Conservation (phyloP, 2,113 vertebrate species). For the Ceyx cyanopectus region DNA sequence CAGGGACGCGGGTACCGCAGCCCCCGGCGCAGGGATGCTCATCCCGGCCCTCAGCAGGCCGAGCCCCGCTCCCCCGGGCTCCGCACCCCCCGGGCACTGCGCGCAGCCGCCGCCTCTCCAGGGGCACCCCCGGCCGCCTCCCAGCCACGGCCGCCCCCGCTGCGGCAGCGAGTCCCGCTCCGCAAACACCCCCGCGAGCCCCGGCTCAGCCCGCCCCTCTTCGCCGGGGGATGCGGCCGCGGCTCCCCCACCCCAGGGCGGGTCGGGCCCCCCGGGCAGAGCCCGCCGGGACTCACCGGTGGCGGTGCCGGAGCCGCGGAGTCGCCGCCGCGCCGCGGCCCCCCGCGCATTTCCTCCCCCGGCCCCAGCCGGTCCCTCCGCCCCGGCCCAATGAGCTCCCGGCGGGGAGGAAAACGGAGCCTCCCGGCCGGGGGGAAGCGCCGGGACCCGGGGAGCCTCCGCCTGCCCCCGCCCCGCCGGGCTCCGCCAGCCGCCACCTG, state of each 20-base stretch:
- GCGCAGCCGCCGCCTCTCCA: not conserved
- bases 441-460: not conserved
- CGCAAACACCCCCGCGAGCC: not conserved
- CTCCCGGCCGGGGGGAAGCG: slow-evolving; percentile 14
- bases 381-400: slow-evolving; percentile 9
- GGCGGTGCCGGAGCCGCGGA: not conserved
- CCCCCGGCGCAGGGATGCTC: not conserved
- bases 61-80: not conserved
- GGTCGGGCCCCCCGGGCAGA: not conserved
- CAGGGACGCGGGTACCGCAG: not conserved
- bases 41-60: not conserved
- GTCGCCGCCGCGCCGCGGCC: not conserved
- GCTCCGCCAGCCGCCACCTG: not conserved
- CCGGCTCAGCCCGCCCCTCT: not conserved
- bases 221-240: not conserved
- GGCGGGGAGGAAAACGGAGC: slow-evolving; percentile 16
- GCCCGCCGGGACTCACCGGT: not conserved
- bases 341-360: slow-evolving; percentile 12
- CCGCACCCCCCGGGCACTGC: not conserved
- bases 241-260: not conserved
- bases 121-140: not conserved
- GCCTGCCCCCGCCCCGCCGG: not conserved
- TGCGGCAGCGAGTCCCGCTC: not conserved
- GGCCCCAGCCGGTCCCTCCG: slow-evolving; percentile 15
- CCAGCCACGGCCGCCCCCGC: not conserved